phyloP scores from a whole-genome alignment of 2,888 invertebrate genomes.

The Pycnomerus fuliginosus region DNA sequence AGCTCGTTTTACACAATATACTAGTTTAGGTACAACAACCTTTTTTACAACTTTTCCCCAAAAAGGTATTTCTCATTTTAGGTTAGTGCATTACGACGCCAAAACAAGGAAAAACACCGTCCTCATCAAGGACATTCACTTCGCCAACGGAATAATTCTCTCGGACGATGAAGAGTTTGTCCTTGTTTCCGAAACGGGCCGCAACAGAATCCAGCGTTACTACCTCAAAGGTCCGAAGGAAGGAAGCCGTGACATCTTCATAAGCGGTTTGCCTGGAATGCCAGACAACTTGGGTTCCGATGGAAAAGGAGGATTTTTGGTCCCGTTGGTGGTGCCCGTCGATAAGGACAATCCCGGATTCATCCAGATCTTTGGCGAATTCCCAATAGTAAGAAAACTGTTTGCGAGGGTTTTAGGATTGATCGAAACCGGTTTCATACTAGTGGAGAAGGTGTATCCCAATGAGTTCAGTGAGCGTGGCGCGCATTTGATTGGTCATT shows the following conservation, averaged over 20 bases:
- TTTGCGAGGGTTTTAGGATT: conserved; percentile 60
- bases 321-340: conserved; percentile 58
- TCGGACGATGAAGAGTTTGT: conserved; percentile 81
- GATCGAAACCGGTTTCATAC: conserved; percentile 64
- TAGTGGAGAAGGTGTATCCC: conserved; percentile 64
- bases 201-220: conserved; percentile 70
- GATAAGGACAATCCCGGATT: conserved; percentile 61
- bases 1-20: no score
- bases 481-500: conserved; percentile 67
- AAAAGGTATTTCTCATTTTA: no score
- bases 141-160: conserved; percentile 85
- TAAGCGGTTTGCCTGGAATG: conserved; percentile 75
- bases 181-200: conserved; percentile 72
- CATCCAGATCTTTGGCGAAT: conserved; percentile 58
- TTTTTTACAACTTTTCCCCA: no score
- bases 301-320: conserved; percentile 67
- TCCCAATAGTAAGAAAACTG: conserved; percentile 67
- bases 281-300: conserved; percentile 64
- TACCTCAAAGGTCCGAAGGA: conserved; percentile 78
- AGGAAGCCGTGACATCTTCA: conserved; percentile 77
- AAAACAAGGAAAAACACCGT: conserved; percentile 74
- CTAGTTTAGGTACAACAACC: no score
- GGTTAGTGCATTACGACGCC: conserved; percentile 79
- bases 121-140: conserved; percentile 72
- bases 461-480: conserved; percentile 64